Conservation (phyloP, 2,797 vertebrate species). For the Margarornis squamiger region DNA sequence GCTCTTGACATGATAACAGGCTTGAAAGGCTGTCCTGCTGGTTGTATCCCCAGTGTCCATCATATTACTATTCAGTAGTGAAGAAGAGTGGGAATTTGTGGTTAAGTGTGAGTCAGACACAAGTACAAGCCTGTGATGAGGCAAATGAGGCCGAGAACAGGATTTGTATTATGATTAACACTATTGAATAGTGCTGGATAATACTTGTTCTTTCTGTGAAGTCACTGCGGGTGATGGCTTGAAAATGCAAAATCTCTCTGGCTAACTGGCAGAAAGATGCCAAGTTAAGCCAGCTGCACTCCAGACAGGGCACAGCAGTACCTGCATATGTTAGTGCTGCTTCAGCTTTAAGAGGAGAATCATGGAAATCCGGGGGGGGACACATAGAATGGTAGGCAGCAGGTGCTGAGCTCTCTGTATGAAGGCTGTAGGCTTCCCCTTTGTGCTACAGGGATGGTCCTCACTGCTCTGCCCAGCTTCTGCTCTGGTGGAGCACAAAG, state of each 20-base stretch:
- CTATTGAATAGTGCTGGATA: not conserved
- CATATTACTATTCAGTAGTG: not conserved
- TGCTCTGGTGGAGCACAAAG: not conserved
- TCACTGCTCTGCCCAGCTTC: not conserved
- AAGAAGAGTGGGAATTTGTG: not conserved
- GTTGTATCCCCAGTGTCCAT: not conserved
- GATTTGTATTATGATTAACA: slow-evolving; percentile 20
- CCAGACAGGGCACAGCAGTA: not conserved
- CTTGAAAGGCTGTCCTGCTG: slow-evolving; percentile 14
- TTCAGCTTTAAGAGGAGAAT: not conserved
- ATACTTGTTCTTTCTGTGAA: slow-evolving; percentile 18
- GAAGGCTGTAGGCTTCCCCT: not conserved
- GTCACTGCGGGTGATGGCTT: not conserved
- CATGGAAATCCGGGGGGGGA: fast-evolving
- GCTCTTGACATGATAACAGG: not conserved
- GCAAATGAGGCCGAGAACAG: not conserved
- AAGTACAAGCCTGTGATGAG: not conserved
- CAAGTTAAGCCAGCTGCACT: not conserved
- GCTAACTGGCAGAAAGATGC: not conserved
- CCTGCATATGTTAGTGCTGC: not conserved
- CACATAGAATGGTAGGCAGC: not conserved
- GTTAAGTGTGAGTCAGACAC: not conserved
- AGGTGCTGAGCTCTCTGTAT: not conserved
- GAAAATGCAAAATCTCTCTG: not conserved
- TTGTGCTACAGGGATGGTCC: not conserved